phyloP scores from a whole-genome alignment of 2,888 invertebrate species.

The Tanypteryx hageni region DNA sequence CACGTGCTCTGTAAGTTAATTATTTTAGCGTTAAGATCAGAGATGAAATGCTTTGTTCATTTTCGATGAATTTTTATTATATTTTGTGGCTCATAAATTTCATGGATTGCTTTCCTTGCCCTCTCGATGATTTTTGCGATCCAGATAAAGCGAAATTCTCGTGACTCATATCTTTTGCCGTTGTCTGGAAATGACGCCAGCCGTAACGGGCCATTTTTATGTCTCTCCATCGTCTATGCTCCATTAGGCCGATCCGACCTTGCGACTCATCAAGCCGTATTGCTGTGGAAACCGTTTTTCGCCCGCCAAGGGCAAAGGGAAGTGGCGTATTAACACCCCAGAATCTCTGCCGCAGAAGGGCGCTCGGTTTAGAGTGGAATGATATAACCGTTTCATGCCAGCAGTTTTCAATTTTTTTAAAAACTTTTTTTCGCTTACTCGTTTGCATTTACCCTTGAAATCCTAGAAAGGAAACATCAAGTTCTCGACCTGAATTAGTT shows the following conservation, averaged over 20 bases:
- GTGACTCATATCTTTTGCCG: neutral
- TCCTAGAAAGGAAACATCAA: too few species aligned
- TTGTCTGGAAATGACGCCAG: neutral
- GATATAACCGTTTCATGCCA: too few species aligned
- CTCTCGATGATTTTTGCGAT: too few species aligned
- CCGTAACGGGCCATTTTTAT: neutral
- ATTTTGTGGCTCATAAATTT: too few species aligned
- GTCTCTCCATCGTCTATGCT: neutral
- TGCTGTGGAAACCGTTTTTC: neutral
- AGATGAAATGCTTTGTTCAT: too few species aligned
- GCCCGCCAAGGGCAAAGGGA: conserved; percentile 59
- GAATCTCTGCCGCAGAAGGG: neutral
- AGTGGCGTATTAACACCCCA: conserved; percentile 35
- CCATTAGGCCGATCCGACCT: conserved; percentile 22
- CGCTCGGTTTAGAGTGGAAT: too few species aligned
- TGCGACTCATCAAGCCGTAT: conserved; percentile 47
- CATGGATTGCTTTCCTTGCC: too few species aligned
- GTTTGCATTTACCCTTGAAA: neutral
- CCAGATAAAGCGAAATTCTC: too few species aligned
- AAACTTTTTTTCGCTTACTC: neutral
- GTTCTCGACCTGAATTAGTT: too few species aligned
- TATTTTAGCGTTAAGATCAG: too few species aligned
- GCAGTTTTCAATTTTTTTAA: neutral
- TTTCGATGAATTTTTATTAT: too few species aligned
- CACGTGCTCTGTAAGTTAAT: too few species aligned